Percentiles rank a stretch among this genome's conserved stretches.
phyloP scores from a whole-genome alignment of 1,140 invertebrate genomes.

The Galleria mellonella region DNA sequence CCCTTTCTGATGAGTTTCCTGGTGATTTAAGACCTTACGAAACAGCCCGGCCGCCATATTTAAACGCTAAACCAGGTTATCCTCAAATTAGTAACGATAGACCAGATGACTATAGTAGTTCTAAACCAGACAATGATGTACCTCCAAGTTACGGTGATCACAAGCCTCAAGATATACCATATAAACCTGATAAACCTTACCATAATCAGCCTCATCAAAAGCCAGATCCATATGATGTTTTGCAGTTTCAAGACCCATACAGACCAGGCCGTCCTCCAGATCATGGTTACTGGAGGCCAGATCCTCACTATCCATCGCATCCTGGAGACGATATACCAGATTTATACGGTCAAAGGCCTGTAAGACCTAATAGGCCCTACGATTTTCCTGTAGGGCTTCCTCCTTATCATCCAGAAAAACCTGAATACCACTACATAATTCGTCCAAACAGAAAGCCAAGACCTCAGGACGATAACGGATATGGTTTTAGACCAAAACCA shows the following conservation, averaged over 20 bases:
- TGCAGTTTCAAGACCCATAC: constrained; percentile 34
- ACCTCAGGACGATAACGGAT: constrained; percentile 23
- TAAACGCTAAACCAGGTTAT: constrained; percentile 9
- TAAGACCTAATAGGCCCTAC: constrained; percentile 10
- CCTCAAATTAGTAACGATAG: constrained; percentile 20
- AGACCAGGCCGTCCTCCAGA: constrained; percentile 5
- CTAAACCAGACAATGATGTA: constrained; percentile 40
- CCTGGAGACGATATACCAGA: constrained; percentile 31
- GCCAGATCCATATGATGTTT: constrained; percentile 39
- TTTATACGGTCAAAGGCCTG: constrained; percentile 34
- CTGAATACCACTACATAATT: constrained; percentile 47
- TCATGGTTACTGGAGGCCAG: constrained; percentile 26
- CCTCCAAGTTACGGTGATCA: constrained; percentile 52
- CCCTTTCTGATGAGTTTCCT: constrained; percentile 33
- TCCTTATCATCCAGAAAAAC: constrained; percentile 27
- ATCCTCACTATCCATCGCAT: constrained; percentile 28
- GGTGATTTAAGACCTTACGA: constrained; percentile 27
- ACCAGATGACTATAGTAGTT: constrained; percentile 44
- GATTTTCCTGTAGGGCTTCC: too few species aligned
- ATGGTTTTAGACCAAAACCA: constrained; percentile 23
- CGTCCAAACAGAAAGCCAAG: constrained; percentile 48
- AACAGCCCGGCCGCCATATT: constrained; percentile 24
- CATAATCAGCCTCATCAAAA: constrained; percentile 20
- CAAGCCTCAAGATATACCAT: constrained; percentile 48
- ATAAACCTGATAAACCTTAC: constrained; percentile 28